These are phyloP conservation scores for Phytoseiulus persimilis DNA, from an alignment of 2,888 invertebrate genomes.

Conservation along the genomic window DNA sequence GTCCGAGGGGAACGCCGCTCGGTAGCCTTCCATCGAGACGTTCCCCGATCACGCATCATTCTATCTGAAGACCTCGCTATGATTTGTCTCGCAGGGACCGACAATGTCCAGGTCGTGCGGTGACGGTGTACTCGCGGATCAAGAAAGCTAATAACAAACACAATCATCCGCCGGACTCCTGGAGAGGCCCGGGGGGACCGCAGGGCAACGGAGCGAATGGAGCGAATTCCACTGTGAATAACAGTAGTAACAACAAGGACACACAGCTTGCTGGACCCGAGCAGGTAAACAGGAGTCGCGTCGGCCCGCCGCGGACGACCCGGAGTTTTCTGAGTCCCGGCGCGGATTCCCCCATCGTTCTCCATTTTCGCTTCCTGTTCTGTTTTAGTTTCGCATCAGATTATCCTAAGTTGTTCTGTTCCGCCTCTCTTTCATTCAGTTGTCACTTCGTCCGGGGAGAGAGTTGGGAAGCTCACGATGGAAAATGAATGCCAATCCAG, in stretches of 20 bases:
- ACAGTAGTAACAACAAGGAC: slow-evolving; percentile 36
- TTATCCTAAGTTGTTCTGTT: neutral
- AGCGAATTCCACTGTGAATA: slow-evolving; percentile 25
- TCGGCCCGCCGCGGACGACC: neutral
- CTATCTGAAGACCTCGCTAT: neutral
- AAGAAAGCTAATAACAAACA: slow-evolving; percentile 47
- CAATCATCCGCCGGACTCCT: slow-evolving; percentile 46
- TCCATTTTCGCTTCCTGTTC: too few relatives aligned
- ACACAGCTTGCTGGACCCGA: slow-evolving; percentile 37
- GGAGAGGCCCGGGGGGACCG: slow-evolving; percentile 43
- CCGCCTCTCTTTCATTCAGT: neutral
- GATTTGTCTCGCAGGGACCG: slow-evolving; percentile 44
- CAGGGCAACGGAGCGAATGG: slow-evolving; percentile 36
- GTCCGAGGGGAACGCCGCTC: neutral
- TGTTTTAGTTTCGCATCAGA: too few relatives aligned
- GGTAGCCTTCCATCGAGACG: neutral
- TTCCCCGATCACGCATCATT: neutral
- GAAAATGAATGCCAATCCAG: too few relatives aligned
- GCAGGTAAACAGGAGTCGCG: neutral
- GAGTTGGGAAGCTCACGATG: too few relatives aligned
- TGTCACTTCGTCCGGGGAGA: too few relatives aligned
- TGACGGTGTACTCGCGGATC: slow-evolving; percentile 46
- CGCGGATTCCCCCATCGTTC: too few relatives aligned
- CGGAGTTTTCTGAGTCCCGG: too few relatives aligned
- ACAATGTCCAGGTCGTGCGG: slow-evolving; percentile 47